Evolutionary conservation across 2,113 vertebrate species (phyloP), one percentile per base, ranked within the genome.

Genomic region (Poecile atricapillus): DNA sequence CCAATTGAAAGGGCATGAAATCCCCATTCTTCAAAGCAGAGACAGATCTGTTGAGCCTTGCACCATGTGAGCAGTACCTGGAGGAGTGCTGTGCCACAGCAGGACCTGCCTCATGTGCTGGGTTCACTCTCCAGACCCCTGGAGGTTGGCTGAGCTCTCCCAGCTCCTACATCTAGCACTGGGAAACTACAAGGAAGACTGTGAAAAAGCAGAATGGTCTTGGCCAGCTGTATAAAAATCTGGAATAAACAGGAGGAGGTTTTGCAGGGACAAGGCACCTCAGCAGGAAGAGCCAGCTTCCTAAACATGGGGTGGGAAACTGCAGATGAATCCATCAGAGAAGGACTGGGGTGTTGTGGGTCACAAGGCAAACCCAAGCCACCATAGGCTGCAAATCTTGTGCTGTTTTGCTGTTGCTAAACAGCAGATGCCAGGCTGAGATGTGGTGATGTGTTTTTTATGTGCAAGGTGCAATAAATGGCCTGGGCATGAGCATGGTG

Each of bases 401-500:
- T 22, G n/a, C 71, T 71, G 56, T 41, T 89, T 71, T 83, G 52
- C 25, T 76, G 39, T 37, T 89, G 76, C 28, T 79, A 9, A 91
- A 63, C 13, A 76, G 60, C 31, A 83, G 41, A 19, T 27, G 43
- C 55, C 70, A 47, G 22, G 5, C 47, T 58, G 75, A 79, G 77
- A 33, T 43, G 31, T 1, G 25, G 25, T 1, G 1, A 11, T 4
- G 20, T 16, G 81, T 4, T 8, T 33, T 73, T 87, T 46, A 37
- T 11, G 22, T 41, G 9, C 10, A 4, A 7, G 33, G 17, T 49
- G 67, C 25, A 53, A 46, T 46, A 33, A 39, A 76, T 25, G 55
- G 19, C 35, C 19, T 59, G 39, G 55, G 35, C 33, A 19, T 7
- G 19, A 59, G 17, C 0, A 0, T 39, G 10, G 18, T 64, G 44